Base-by-base conservation (phyloP, 2,797 vertebrate species). In the Chloroceryle amazona region DNA sequence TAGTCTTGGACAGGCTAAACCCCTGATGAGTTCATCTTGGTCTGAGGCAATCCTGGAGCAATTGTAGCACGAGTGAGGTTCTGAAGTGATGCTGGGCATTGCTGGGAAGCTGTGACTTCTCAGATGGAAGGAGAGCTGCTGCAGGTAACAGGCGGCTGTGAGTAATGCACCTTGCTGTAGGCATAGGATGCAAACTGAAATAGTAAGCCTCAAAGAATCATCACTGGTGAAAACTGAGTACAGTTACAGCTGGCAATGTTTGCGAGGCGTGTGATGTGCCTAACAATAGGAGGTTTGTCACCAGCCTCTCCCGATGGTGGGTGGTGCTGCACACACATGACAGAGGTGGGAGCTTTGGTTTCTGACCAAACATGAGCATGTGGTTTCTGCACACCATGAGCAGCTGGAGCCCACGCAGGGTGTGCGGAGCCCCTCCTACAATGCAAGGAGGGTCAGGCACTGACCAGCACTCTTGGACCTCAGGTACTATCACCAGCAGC, bases 11-110 rank as follows among this genome's bases (percentile, higher is more conserved):
- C 89, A 94, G 87, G 70, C 88, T 87, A 84, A 95, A 90, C 61
- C 57, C 78, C n/a, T 89, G 85, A 95, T 97, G 93, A 95, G 58
- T 94, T 96, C 95, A 90, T 90, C 82, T 55, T 51, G 65, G 70
- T 90, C 86, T 96, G 93, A 94, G 71, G 86, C 90, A 96, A 94
- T 84, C 65, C 81, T 75, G 82, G 82, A 84, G 81, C 73, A 90
- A 46, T 10, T 15, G 79, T 11, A 67, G 79, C 60, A 61, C 22
- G 29, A 68, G 65, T 49, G 47, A 67, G 67, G 58, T 52, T 35
- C 28, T 67, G 68, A 41, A 65, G 47, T 33, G 35, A 29, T 74
- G 54, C 44, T 46, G 42, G 47, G 31, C 10, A 4, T 20, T 74
- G 37, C 22, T 1, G 4, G 47, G 44, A 73, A 46, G 44, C 1